These are phyloP conservation scores for Myiotriccus ornatus DNA, from an alignment of 2,797 vertebrate species.

Conservation along the genomic window DNA sequence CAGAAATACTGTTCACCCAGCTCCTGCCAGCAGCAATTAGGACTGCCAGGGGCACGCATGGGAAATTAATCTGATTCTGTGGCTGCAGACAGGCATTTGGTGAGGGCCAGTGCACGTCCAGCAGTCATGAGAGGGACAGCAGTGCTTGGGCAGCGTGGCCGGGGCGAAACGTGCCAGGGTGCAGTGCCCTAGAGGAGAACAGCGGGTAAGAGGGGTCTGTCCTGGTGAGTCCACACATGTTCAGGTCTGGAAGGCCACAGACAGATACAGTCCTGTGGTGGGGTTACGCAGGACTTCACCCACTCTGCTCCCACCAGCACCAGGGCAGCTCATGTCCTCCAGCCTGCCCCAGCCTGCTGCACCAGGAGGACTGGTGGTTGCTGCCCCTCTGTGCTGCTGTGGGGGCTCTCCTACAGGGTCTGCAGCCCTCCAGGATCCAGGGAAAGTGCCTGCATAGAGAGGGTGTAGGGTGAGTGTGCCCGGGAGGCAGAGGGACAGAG, in stretches of 20 bases:
- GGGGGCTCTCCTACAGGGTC: not conserved
- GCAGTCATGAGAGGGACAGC: not conserved
- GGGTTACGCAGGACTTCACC: not conserved
- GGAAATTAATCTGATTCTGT: not conserved
- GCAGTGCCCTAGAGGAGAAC: fast-evolving
- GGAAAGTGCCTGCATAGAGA: not conserved
- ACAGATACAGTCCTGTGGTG: not conserved
- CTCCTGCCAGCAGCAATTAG: constrained; percentile 28
- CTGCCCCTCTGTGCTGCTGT: not conserved
- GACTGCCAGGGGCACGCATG: not conserved
- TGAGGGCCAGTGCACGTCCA: not conserved
- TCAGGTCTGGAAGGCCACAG: not conserved
- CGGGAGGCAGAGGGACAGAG: not conserved
- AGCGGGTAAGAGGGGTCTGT: not conserved
- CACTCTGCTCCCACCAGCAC: not conserved
- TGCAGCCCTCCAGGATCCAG: not conserved
- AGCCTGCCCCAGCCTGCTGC: not conserved
- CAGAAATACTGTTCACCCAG: not conserved
- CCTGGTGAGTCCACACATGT: fast-evolving
- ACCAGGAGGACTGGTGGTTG: fast-evolving
- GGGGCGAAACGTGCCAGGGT: not conserved
- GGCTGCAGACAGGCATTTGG: not conserved
- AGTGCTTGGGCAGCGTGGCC: not conserved
- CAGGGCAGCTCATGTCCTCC: fast-evolving
- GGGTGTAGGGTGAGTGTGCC: fast-evolving